phyloP scores from a whole-genome alignment of 2,113 vertebrate species.

The Morphnarchus princeps region DNA sequence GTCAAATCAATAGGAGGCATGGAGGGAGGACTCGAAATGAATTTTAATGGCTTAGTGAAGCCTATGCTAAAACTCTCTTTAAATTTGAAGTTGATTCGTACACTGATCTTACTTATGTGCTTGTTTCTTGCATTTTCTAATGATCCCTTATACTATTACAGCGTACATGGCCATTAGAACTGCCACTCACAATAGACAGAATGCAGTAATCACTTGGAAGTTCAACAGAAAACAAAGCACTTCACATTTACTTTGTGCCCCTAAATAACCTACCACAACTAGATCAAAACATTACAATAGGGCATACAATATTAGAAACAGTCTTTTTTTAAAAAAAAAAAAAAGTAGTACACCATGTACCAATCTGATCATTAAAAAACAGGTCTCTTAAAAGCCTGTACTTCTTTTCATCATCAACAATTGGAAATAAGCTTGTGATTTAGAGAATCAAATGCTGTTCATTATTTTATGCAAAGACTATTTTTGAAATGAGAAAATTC shows the following conservation, averaged over 20 bases:
- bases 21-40: conserved; percentile 16
- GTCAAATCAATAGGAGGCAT: conserved; percentile 21
- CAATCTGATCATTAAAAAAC: neutral
- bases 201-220: conserved; percentile 50
- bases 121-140: conserved; percentile 58
- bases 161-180: conserved; percentile 38
- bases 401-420: conserved; percentile 33
- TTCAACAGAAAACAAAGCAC: conserved; percentile 61
- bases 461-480: conserved; percentile 9
- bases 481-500: neutral
- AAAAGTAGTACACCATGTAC: neutral
- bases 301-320: neutral
- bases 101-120: conserved; percentile 45
- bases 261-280: conserved; percentile 51
- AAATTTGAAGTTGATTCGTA: conserved; percentile 57
- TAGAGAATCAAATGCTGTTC: conserved; percentile 15
- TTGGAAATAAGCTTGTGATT: neutral
- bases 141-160: conserved; percentile 39
- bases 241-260: conserved; percentile 49
- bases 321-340: too few species aligned
- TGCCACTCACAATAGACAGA: conserved; percentile 61
- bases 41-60: neutral
- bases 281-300: conserved; percentile 46
- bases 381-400: neutral
- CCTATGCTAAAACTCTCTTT: neutral